Percentiles rank a stretch among this genome's conserved stretches.
These are phyloP conservation scores for Cecropterus lyciades DNA, from an alignment of 1,140 invertebrate species.

Conservation along the genomic window DNA sequence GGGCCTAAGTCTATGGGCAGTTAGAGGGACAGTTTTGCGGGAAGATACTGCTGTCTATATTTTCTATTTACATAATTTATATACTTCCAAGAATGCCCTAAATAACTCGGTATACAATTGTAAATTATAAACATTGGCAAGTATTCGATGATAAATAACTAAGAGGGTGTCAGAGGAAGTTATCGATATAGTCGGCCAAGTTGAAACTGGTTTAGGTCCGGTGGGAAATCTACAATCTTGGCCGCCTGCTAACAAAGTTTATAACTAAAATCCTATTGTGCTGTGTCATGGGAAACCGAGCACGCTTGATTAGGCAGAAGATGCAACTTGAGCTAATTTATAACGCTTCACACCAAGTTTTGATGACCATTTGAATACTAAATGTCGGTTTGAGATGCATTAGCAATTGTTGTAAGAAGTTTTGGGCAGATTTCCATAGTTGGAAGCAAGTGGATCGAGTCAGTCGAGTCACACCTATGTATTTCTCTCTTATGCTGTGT, in stretches of 20 bases:
- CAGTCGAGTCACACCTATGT: no score
- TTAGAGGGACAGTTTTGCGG: no score
- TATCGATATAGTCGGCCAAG: slow-evolving; percentile 73
- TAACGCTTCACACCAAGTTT: slow-evolving; percentile 26
- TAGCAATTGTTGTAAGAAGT: background rate
- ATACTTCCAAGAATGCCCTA: no score
- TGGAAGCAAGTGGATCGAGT: background rate
- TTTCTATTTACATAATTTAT: no score
- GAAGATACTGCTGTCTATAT: no score
- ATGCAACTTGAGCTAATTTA: slow-evolving; percentile 33
- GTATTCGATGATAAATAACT: slow-evolving; percentile 34
- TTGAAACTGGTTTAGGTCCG: slow-evolving; percentile 75
- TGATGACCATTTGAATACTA: slow-evolving; percentile 29
- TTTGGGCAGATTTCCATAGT: background rate
- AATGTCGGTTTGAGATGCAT: slow-evolving; percentile 1
- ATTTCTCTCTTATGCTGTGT: no score
- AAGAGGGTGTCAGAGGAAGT: slow-evolving; percentile 49
- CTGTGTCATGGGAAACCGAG: slow-evolving; percentile 64
- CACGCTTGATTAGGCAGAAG: slow-evolving; percentile 64
- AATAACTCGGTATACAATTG: no score
- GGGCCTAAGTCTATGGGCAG: no score
- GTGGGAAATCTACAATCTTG: slow-evolving; percentile 81
- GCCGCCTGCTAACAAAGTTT: slow-evolving; percentile 79
- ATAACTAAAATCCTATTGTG: slow-evolving; percentile 81
- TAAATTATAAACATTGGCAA: slow-evolving; percentile 24